These are phyloP conservation scores for Ochotona princeps DNA, from an alignment of 2,113 vertebrate genomes.

Conservation along the genomic window DNA sequence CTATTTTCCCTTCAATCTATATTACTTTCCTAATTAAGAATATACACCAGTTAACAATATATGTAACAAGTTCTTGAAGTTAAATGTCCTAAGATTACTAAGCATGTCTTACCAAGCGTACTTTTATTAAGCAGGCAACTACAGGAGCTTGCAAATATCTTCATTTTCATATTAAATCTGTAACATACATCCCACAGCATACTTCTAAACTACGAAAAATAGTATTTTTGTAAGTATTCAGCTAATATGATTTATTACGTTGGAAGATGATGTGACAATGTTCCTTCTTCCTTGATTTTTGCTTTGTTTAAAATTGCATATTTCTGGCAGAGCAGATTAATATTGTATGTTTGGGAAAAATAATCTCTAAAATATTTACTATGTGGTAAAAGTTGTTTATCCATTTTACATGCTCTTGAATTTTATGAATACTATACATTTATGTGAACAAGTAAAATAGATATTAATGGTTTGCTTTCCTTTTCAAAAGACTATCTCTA, in stretches of 20 bases:
- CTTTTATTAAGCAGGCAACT: neutral
- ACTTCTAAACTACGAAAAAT: conserved; percentile 32
- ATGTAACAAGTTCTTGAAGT: neutral
- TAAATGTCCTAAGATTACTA: neutral
- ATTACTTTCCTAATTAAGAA: conserved; percentile 28
- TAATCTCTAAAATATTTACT: neutral
- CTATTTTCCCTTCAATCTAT: neutral
- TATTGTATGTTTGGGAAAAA: neutral
- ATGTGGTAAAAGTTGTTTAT: neutral
- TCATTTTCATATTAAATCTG: conserved; percentile 27
- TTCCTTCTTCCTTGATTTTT: neutral
- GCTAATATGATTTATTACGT: neutral
- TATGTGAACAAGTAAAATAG: conserved; percentile 4
- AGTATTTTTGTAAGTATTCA: neutral
- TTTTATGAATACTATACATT: neutral
- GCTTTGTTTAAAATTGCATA: neutral
- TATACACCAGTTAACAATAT: neutral
- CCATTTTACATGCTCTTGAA: neutral
- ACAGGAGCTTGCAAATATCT: neutral
- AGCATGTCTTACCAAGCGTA: conserved; percentile 48
- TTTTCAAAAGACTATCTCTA: conserved; percentile 62
- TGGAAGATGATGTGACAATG: neutral
- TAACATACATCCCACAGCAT: neutral
- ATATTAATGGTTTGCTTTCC: conserved; percentile 39
- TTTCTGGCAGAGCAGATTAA: neutral